Base-by-base conservation (phyloP, 2,113 vertebrate species). In the Pitta sordida region DNA sequence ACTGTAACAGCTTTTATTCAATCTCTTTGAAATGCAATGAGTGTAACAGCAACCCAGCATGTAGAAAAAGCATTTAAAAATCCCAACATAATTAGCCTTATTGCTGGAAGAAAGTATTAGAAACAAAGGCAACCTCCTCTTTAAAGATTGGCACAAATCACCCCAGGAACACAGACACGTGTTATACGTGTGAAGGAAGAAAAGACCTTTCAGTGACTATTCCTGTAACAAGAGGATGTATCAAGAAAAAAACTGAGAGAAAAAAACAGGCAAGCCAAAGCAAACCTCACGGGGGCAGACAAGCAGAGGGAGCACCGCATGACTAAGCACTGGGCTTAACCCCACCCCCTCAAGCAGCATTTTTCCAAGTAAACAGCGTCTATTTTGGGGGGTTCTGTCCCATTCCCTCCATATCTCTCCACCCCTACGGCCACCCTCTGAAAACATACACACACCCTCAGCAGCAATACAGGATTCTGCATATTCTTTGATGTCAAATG, bases 271-370 rank as follows among this genome's bases (percentile, higher is more conserved):
- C 24, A 80, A 88, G 69, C n/a, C 34, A 55, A 84, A 94, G 58
- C 67, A 90, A 95, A 27, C 60, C 56, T 44, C 23, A 12, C 3
- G 11, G 77, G 86, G 77, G 60, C 52, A 93, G 69, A 78, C 3
- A 4, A 71, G 81, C 65, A 82, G 59, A 94, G 63, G 63, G 46
- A 96, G 59, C 37, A 65, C 26, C 22, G 59, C 67, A 90, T 80
- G 88, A 96, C 87, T 85, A 94, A 93, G 93, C 88, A 83, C 70
- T 73, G 67, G 87, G 58, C 62, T 95, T 41, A 37, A 4, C 78
- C 69, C 77, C 53, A 78, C 39, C 67, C 83, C 67, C 23, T 60
- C 70, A 82, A 32, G 32, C 24, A 91, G 58, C 44, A 69, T 60
- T 93, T 89, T 95, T 68, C 62, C 65, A 73, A 49, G 29, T 76